Conservation (phyloP, 2,113 vertebrate species). For the Microcebus jonahi region DNA sequence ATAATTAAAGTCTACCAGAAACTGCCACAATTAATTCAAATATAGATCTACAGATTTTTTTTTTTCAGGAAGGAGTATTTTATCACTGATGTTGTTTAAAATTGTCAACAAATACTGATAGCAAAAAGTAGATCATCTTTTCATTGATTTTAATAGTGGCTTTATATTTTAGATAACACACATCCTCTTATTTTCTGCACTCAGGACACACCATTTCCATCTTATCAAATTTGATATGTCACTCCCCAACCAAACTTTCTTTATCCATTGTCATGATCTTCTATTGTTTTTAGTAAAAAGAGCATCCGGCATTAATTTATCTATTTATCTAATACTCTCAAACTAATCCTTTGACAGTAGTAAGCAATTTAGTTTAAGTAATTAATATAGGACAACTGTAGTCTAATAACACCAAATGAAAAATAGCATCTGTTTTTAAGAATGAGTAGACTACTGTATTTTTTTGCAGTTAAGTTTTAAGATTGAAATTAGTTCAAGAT, state of each 20-base stretch:
- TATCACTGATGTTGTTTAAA: not conserved
- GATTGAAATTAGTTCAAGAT: not conserved
- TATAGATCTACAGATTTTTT: not conserved
- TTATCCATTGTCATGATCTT: not conserved
- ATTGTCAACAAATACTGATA: not conserved
- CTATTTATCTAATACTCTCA: not conserved
- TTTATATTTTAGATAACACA: not conserved
- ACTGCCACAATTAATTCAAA: not conserved
- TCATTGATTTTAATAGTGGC: not conserved
- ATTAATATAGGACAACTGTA: not conserved
- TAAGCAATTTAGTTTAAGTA: not conserved
- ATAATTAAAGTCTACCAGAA: not conserved
- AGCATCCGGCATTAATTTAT: not conserved
- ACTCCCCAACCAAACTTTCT: not conserved
- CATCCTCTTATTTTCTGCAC: not conserved
- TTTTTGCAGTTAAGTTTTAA: not conserved
- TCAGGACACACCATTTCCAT: not conserved
- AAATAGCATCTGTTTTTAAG: not conserved
- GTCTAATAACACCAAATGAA: not conserved
- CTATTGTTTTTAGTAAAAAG: not conserved
- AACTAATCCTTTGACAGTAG: not conserved
- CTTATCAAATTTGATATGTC: not conserved
- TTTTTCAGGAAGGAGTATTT: not conserved
- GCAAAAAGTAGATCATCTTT: not conserved
- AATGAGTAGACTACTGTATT: not conserved